phyloP scores from a whole-genome alignment of 2,797 vertebrate genomes.

The Avahi laniger region DNA sequence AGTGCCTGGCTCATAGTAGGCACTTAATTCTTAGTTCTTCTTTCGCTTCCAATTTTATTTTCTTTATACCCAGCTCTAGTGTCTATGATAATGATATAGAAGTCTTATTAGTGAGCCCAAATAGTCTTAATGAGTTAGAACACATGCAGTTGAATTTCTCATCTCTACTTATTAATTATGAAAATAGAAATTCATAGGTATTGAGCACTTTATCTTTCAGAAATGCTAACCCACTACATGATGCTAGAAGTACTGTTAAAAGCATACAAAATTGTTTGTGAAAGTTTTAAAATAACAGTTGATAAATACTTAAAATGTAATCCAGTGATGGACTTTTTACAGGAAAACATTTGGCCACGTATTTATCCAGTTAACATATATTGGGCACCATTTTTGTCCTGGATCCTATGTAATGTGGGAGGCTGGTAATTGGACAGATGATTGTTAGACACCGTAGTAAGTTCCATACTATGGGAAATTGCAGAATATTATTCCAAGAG shows the following conservation, averaged over 20 bases:
- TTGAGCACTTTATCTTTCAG: neutral
- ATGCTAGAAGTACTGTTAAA: neutral
- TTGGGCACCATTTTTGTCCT: neutral
- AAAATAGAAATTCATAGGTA: slow-evolving; percentile 36
- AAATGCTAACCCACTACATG: neutral
- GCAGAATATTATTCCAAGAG: neutral
- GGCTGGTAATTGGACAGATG: neutral
- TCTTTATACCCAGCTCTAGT: slow-evolving; percentile 14
- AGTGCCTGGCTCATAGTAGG: neutral
- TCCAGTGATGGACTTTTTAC: neutral
- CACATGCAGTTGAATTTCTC: slow-evolving; percentile 25
- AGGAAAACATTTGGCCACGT: neutral
- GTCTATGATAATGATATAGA: neutral
- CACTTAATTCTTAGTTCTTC: neutral
- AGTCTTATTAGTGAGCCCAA: neutral
- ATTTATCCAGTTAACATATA: slow-evolving; percentile 25
- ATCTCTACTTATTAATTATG: slow-evolving; percentile 28
- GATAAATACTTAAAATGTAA: neutral
- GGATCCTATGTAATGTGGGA: neutral
- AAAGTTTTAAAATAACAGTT: neutral
- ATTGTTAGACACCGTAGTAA: neutral
- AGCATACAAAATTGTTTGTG: neutral
- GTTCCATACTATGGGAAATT: neutral
- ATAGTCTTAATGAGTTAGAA: neutral
- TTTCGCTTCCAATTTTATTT: neutral